Evolutionary conservation across 2,113 vertebrate species (phyloP).

Genomic region (Equus quagga): DNA sequence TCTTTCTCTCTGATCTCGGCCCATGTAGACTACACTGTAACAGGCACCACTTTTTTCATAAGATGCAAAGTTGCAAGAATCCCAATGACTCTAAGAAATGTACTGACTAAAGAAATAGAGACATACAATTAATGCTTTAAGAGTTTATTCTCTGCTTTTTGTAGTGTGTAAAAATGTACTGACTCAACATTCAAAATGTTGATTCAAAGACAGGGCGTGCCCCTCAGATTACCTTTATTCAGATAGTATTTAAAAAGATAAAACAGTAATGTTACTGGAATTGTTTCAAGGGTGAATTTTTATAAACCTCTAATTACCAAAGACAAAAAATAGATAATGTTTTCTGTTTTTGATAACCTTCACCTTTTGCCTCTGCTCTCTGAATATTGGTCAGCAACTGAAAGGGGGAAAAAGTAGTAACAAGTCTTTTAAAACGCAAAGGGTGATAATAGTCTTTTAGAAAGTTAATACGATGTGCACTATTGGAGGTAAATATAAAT

Average conservation of each 20-base stretch:
- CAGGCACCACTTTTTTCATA: constrained; percentile 47
- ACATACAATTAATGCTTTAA: constrained; percentile 19
- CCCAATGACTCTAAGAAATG: constrained; percentile 4
- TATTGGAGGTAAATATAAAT: constrained; percentile 28
- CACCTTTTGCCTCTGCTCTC: background rate
- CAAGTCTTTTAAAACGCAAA: constrained; percentile 21
- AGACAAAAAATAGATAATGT: background rate
- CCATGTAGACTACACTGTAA: constrained; percentile 58
- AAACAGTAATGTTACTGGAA: background rate
- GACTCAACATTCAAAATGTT: constrained; percentile 44
- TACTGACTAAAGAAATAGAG: constrained; percentile 60
- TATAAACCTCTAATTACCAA: background rate
- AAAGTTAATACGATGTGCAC: background rate
- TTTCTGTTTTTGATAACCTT: background rate
- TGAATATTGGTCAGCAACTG: background rate
- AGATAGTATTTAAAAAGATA: background rate
- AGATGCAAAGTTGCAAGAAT: constrained; percentile 69
- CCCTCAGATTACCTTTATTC: constrained; percentile 25
- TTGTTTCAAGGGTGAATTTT: background rate
- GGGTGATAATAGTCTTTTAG: background rate
- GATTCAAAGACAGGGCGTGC: constrained; percentile 33
- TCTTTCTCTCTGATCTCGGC: background rate
- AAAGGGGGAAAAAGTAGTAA: background rate
- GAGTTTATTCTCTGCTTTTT: constrained; percentile 43
- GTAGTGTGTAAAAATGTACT: background rate